A percentile compares a stretch with the other conserved stretches of the same genome.
These are phyloP conservation scores for Cheilosia impressa DNA, from an alignment of 2,888 invertebrate species.

Conservation along the genomic window DNA sequence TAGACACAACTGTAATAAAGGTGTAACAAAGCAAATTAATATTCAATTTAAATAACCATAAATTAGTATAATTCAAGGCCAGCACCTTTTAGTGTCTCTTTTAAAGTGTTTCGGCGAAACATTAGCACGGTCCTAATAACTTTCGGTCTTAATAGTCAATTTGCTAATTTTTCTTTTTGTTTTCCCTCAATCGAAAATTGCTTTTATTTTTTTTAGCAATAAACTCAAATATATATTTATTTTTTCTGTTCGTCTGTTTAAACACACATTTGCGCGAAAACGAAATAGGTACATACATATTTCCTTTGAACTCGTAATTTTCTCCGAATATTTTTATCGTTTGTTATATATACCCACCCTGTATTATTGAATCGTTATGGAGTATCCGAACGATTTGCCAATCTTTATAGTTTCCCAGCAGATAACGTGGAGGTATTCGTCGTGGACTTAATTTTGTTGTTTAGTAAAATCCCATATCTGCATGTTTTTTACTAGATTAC, in stretches of 20 bases:
- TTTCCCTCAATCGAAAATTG: background rate
- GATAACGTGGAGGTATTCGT: conserved; percentile 15
- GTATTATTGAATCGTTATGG: conserved; percentile 8
- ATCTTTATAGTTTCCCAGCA: conserved; percentile 15
- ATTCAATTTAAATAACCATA: background rate
- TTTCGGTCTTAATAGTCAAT: background rate
- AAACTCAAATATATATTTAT: background rate
- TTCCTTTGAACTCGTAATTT: conserved; percentile 12
- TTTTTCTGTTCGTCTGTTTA: background rate
- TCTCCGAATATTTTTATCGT: conserved; percentile 22
- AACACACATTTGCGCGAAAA: background rate
- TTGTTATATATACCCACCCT: background rate
- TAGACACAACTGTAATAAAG: too few species aligned
- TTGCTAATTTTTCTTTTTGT: background rate
- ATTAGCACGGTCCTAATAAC: background rate
- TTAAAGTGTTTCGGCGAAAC: background rate
- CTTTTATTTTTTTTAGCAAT: background rate
- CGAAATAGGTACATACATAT: background rate
- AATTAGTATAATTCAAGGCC: conserved; percentile 3
- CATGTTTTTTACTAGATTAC: too few species aligned
- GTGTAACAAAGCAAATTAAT: too few species aligned
- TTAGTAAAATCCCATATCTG: too few species aligned
- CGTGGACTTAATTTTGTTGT: background rate
- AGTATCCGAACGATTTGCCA: background rate
- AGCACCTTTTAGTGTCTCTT: background rate